Evolutionary conservation across 2,888 invertebrate genomes (phyloP).

Genomic region (Mallateleia sp.): DNA sequence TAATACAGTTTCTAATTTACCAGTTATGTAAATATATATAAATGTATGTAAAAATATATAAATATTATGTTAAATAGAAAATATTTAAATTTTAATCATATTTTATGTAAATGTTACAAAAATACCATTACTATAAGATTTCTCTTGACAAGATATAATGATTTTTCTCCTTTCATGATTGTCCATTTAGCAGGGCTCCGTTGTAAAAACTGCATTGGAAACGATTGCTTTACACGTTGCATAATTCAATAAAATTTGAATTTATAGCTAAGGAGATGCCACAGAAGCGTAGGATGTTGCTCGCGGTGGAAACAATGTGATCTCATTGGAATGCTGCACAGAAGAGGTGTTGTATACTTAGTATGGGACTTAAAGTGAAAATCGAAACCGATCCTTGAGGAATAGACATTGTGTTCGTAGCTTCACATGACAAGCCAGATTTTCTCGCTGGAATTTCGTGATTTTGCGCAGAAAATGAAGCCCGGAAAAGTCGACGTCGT

Average conservation of each 20-base stretch:
- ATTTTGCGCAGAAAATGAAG: conserved; percentile 85
- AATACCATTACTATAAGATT: too few relatives aligned
- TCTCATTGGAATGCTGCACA: conserved; percentile 77
- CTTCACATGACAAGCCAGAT: conserved; percentile 79
- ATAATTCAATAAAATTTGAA: conserved; percentile 85
- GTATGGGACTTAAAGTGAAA: conserved; percentile 72
- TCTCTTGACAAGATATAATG: too few relatives aligned
- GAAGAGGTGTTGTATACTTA: conserved; percentile 58
- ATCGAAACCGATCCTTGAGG: conserved; percentile 72
- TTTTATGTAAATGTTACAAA: too few relatives aligned
- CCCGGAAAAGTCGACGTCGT: conserved; percentile 80
- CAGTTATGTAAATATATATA: too few relatives aligned
- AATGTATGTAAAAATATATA: too few relatives aligned
- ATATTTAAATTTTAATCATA: too few relatives aligned
- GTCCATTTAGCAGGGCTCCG: neutral
- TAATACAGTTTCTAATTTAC: too few relatives aligned
- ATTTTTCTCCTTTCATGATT: too few relatives aligned
- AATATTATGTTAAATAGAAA: too few relatives aligned
- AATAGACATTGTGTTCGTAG: conserved; percentile 77
- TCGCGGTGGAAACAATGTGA: conserved; percentile 51
- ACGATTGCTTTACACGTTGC: conserved; percentile 74
- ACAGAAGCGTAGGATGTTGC: conserved; percentile 49
- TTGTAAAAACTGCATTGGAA: conserved; percentile 80
- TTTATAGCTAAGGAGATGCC: conserved; percentile 76
- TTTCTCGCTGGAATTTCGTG: conserved; percentile 83